Evolutionary conservation across 2,888 invertebrate genomes (phyloP), one percentile per base, ranked within the genome.

Genomic region (Cerceris rybyensis): DNA sequence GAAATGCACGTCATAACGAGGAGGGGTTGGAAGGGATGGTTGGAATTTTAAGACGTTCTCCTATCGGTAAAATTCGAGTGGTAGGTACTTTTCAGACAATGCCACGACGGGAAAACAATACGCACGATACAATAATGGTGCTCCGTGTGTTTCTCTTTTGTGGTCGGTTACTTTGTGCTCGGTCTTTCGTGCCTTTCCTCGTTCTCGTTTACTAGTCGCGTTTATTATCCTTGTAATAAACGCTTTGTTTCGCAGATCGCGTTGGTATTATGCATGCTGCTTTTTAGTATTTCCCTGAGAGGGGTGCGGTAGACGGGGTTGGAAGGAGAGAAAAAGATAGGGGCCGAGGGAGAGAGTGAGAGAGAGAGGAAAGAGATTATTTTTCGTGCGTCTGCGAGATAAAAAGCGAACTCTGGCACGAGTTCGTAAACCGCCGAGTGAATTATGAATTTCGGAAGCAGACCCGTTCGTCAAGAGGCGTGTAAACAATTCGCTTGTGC

Each of bases 11-110:
- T 28, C 28, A 4, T 28, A 28, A 28, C 28, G 28, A 28, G 2
- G 28, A n/a, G 28, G 28, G 28, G 28, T 28, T 2, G 28, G 4
- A 28, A 4, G 28, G 28, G 58, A 7, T 28, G n/a, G 61, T 50
- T 50, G 75, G 61, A 61, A 64, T 80, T 73, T 74, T 73, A 60
- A 78, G 70, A 73, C 68, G 78, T 68, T 78, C 57, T 42, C 9
- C 64, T 61, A 68, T 78, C 64, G 68, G 9, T 9, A 60, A 58
- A 14, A 57, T 70, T 78, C 79, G 58, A 70, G 68, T 13, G 57
- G 55, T 39, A n/a, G 41, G 70, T 65, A 74, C 70, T 70, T 71
- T 7, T 60, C 7, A 67, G 42, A 80, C 79, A 78, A 80, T 78
- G 43, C 60, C 50, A 28, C 28, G 11, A 28, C 39, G 2, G 42